phyloP scores from a whole-genome alignment of 2,797 vertebrate genomes.

The Xenopus petersii region DNA sequence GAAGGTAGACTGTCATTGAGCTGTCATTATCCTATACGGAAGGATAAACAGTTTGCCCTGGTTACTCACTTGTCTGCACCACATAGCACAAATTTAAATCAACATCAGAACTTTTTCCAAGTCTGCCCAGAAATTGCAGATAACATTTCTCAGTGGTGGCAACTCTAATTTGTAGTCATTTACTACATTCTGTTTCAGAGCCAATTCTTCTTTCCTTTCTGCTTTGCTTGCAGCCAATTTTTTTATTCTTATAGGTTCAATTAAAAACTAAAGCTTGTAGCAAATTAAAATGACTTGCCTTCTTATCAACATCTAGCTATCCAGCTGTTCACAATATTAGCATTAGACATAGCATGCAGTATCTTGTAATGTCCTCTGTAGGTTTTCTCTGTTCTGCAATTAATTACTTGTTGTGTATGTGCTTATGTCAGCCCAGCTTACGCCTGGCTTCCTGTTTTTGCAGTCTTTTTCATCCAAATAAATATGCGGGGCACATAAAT shows the following conservation, averaged over 20 bases:
- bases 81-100: too few relatives aligned
- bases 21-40: too few relatives aligned
- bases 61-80: too few relatives aligned
- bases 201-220: conserved; percentile 37
- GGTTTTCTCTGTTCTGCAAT: conserved; percentile 55
- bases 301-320: conserved; percentile 51
- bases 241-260: conserved; percentile 52
- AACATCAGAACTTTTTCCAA: background rate
- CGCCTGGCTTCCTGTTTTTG: conserved; percentile 49
- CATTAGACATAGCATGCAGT: conserved; percentile 49
- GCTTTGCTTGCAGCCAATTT: conserved; percentile 41
- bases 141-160: background rate
- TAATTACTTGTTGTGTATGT: conserved; percentile 48
- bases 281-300: conserved; percentile 53
- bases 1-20: too few relatives aligned
- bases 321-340: conserved; percentile 55
- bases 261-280: conserved; percentile 53
- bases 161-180: conserved; percentile 12
- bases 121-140: background rate
- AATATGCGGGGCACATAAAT: conserved; percentile 48
- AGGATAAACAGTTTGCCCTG: too few relatives aligned
- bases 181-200: conserved; percentile 26
- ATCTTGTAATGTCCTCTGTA: conserved; percentile 46
- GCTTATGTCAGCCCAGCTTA: conserved; percentile 54
- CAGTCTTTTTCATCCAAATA: conserved; percentile 52